Base-by-base conservation (phyloP, 2,888 invertebrate genomes). In the Scelioninae gen. 2 region DNA sequence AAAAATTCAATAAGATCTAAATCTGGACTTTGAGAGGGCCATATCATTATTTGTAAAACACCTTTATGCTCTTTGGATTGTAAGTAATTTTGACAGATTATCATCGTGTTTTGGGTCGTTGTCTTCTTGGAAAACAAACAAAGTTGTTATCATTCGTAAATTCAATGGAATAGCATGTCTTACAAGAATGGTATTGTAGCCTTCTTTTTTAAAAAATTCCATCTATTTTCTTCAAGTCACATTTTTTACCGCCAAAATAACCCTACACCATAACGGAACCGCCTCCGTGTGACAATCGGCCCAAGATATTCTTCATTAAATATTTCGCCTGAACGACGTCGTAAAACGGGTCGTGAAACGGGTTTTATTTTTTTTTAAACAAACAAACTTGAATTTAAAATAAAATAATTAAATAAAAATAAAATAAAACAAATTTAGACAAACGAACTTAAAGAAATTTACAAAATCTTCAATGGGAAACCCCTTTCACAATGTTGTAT, bases 171-270 rank as follows among this genome's bases (percentile, higher is more conserved):
- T 13, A 11, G 37, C 37, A 37, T 37, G 11, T 11, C 37, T 11
- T 7, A 31, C 15, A 7, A 73, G 53, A 69, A 76, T 76, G 15
- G 61, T 11, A 15, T 67, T 13, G 45, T 72, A 75, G 0, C 33
- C 31, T 19, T 77, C 57, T 33, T 74, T 65, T 3, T 33, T 57
- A 31, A 25, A 75, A 39, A 19, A 74, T 77, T n/a, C 70, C 76
- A 5, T 76, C 70, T 35, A 77, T 64, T 68, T 39, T 70, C 9
- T 19, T 25, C 2, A 76, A 55, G 19, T 76, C 45, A 16, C 74
- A 25, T 15, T 43, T 50, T 37, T 19, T 13, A 6, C 53, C 61
- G 15, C 61, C 52, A 43, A 75, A 74, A 55, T 73, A 61, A 6
- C 48, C 31, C 48, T 33, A 50, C 11, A 58, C 16, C 46, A 58